Evolutionary conservation across 1,140 invertebrate genomes (phyloP).

Genomic region (Teleogryllus occipitalis): DNA sequence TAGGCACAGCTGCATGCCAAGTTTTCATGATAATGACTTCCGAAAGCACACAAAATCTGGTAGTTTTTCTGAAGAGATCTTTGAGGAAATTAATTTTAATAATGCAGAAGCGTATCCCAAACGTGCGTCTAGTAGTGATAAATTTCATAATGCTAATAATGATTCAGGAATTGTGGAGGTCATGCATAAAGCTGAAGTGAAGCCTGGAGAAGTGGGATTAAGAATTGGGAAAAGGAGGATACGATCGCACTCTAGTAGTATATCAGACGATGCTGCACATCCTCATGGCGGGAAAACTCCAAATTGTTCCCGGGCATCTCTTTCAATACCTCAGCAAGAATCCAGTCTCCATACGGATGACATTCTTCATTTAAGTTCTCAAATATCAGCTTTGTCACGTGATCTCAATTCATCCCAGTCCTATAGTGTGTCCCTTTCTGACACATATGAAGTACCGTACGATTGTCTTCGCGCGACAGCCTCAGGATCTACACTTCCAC

Average conservation of each 20-base stretch:
- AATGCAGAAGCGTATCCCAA: not conserved
- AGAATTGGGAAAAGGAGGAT: not conserved
- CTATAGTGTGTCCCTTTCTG: not conserved
- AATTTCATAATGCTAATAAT: not conserved
- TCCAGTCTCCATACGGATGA: not conserved
- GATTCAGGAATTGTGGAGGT: not conserved
- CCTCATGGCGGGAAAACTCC: not conserved
- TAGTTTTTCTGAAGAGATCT: not conserved
- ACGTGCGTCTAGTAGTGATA: not conserved
- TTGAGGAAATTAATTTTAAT: not conserved
- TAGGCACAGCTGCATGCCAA: not conserved
- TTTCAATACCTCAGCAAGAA: not conserved
- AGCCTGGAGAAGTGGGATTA: not conserved
- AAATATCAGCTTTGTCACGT: conserved; percentile 3
- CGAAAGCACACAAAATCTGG: not conserved
- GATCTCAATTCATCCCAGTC: not conserved
- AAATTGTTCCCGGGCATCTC: not conserved
- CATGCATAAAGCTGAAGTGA: not conserved
- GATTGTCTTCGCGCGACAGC: not conserved
- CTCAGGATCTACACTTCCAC: conserved; percentile 16
- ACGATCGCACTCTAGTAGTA: not conserved
- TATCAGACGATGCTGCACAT: not conserved
- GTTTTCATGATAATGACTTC: not conserved
- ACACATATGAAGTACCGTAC: not conserved
- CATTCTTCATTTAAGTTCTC: conserved; percentile 8